Percentiles rank a stretch among this genome's conserved stretches.
Evolutionary conservation across 2,113 vertebrate genomes (phyloP).

Genomic region (Silurus meridionalis): DNA sequence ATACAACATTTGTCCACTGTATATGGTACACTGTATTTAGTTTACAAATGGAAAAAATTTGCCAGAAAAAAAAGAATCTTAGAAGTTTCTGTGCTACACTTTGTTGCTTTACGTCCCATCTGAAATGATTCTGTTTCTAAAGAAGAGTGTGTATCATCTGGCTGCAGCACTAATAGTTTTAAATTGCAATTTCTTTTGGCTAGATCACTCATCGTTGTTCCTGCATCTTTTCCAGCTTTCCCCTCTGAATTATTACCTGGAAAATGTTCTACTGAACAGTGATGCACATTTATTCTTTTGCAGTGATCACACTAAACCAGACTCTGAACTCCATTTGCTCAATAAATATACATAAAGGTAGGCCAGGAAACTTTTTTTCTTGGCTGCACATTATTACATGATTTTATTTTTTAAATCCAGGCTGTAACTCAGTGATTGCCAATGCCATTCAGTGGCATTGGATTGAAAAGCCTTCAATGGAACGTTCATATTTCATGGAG

Average conservation of each 20-base stretch:
- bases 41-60: not conserved
- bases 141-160: not conserved
- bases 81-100: not conserved
- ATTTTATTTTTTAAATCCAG: constrained; percentile 1
- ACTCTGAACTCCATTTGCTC: not conserved
- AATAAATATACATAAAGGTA: not conserved
- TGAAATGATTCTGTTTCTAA: not conserved
- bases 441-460: constrained; percentile 8
- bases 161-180: not conserved
- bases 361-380: not conserved
- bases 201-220: not conserved
- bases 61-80: not conserved
- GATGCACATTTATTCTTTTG: constrained; percentile 2
- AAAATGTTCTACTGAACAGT: not conserved
- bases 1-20: not conserved
- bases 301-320: not conserved
- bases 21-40: not conserved
- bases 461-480: not conserved
- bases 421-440: not conserved
- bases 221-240: not conserved
- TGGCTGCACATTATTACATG: not conserved
- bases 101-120: not conserved
- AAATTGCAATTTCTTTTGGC: not conserved
- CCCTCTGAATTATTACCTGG: not conserved
- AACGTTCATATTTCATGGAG: constrained; percentile 10